Percentiles rank a stretch among this genome's conserved stretches.
phyloP scores from a whole-genome alignment of 2,797 vertebrate genomes.

The Neomorphus geoffroyi region DNA sequence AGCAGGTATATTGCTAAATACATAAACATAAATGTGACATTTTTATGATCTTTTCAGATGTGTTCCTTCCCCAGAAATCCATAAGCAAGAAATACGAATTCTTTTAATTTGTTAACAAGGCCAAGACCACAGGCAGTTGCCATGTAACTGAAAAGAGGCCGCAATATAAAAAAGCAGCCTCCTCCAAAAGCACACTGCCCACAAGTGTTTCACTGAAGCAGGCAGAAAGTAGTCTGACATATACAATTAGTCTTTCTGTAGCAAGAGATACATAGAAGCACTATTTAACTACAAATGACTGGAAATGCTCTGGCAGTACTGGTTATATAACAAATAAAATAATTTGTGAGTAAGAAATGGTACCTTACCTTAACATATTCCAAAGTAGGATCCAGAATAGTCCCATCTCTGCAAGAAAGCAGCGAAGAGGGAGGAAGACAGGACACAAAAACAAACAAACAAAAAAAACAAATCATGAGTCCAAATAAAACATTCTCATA shows the following conservation, averaged over 20 bases:
- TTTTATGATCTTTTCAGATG: background rate
- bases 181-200: background rate
- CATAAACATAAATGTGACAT: background rate
- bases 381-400: conserved; percentile 76
- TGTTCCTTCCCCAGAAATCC: background rate
- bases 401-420: conserved; percentile 73
- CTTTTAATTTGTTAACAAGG: background rate
- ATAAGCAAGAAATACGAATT: background rate
- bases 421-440: background rate
- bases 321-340: background rate
- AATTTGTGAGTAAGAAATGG: background rate
- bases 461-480: conserved; percentile 54
- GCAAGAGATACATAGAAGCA: background rate
- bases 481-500: background rate
- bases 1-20: background rate
- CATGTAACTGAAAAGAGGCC: background rate
- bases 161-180: background rate
- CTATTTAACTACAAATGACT: background rate
- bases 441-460: conserved; percentile 41
- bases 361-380: conserved; percentile 89
- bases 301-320: background rate
- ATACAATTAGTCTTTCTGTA: background rate
- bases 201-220: background rate
- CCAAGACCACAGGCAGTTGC: background rate
- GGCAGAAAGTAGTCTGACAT: background rate